Evolutionary conservation across 2,888 invertebrate genomes (phyloP).

Genomic region (Argyresthia goedartella): DNA sequence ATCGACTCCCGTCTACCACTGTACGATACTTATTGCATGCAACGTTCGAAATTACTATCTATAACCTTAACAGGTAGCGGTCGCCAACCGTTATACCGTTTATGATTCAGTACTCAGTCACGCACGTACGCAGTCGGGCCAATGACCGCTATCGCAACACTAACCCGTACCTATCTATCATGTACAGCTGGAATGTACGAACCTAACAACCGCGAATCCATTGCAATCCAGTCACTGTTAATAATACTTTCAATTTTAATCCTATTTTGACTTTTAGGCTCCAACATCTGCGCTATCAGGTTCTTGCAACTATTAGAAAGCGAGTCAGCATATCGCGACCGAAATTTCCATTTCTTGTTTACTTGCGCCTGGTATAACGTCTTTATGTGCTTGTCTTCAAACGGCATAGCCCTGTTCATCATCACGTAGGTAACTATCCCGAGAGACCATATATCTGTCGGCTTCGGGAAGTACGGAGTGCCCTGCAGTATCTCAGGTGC

Average conservation of each 20-base stretch:
- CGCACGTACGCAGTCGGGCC: too few relatives aligned
- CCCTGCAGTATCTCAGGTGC: conserved; percentile 90
- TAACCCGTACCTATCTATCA: background rate
- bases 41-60: too few relatives aligned
- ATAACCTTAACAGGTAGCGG: too few relatives aligned
- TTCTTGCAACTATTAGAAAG: conserved; percentile 74
- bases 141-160: too few relatives aligned
- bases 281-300: conserved; percentile 73
- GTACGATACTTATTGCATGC: too few relatives aligned
- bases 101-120: too few relatives aligned
- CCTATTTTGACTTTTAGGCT: conserved; percentile 74
- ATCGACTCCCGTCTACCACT: too few relatives aligned
- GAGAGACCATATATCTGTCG: conserved; percentile 85
- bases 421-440: conserved; percentile 86
- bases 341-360: conserved; percentile 76
- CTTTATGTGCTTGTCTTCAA: conserved; percentile 82
- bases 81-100: too few relatives aligned
- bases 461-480: conserved; percentile 77
- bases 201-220: conserved; percentile 67
- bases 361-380: conserved; percentile 73
- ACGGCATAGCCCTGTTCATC: conserved; percentile 87
- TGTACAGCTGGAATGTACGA: background rate
- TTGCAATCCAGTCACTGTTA: conserved; percentile 73
- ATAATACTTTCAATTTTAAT: conserved; percentile 72
- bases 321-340: conserved; percentile 70